Conservation (phyloP, 2,113 vertebrate genomes). For the Archocentrus centrarchus region DNA sequence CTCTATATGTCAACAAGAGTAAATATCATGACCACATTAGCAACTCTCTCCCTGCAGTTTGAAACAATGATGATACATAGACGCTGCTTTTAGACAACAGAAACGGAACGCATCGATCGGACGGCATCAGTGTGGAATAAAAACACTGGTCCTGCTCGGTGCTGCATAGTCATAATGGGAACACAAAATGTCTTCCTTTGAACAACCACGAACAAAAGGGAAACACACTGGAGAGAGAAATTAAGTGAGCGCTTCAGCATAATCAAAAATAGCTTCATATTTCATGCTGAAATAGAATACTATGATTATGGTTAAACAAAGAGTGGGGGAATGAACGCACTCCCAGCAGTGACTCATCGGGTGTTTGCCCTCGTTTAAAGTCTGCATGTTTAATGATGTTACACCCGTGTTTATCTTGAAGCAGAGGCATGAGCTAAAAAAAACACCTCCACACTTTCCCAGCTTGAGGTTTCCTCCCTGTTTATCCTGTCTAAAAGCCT, state of each 20-base stretch:
- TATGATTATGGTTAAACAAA: slow-evolving; percentile 41
- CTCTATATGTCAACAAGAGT: slow-evolving; percentile 51
- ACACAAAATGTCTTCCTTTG: slow-evolving; percentile 73
- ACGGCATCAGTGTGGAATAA: background rate
- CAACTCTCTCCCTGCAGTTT: slow-evolving; percentile 33
- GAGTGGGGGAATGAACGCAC: slow-evolving; percentile 31
- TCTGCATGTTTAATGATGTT: slow-evolving; percentile 31
- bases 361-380: slow-evolving; percentile 42
- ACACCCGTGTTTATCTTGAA: slow-evolving; percentile 28
- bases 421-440: slow-evolving; percentile 32
- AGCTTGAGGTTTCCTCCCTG: background rate
- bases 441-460: slow-evolving; percentile 34
- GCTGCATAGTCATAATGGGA: slow-evolving; percentile 19
- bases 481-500: background rate
- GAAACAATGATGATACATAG: slow-evolving; percentile 30
- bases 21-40: slow-evolving; percentile 63
- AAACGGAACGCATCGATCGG: background rate
- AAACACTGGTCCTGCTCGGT: background rate
- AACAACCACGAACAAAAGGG: slow-evolving; percentile 66
- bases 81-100: slow-evolving; percentile 9
- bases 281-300: slow-evolving; percentile 45
- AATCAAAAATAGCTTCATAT: slow-evolving; percentile 51
- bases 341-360: slow-evolving; percentile 53
- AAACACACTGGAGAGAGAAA: slow-evolving; percentile 71
- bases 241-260: slow-evolving; percentile 40